Conservation (phyloP, 2,888 invertebrate species). For the Megamerina dolium region DNA sequence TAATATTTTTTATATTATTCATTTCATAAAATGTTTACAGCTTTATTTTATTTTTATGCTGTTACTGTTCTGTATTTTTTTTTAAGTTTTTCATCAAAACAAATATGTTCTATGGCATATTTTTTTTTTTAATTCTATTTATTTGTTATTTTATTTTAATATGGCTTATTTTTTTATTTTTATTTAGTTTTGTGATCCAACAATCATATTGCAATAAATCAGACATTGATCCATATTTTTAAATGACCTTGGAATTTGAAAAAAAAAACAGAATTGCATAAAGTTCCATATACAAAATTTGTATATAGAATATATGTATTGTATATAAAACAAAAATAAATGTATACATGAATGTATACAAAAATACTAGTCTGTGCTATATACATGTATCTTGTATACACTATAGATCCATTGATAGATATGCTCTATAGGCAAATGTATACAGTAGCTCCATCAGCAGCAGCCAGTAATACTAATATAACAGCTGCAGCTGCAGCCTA, state of each 20-base stretch:
- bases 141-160: conserved; percentile 2
- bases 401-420: too few species aligned
- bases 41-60: too few species aligned
- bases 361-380: too few species aligned
- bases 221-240: conserved; percentile 42
- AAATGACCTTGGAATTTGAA: conserved; percentile 17
- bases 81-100: background rate
- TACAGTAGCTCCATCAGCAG: too few species aligned
- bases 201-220: conserved; percentile 39
- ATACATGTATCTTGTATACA: too few species aligned
- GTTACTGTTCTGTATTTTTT: too few species aligned
- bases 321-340: conserved; percentile 10
- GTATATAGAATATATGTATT: too few species aligned
- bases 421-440: too few species aligned
- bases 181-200: background rate
- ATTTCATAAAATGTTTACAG: too few species aligned
- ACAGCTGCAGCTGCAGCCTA: conserved; percentile 4
- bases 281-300: too few species aligned
- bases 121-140: background rate
- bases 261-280: background rate
- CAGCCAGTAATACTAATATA: too few species aligned
- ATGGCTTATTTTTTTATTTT: background rate
- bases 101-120: background rate
- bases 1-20: too few species aligned
- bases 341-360: conserved; percentile 1